Evolutionary conservation across 2,797 vertebrate species (phyloP).

Genomic region (Artibeus lituratus): DNA sequence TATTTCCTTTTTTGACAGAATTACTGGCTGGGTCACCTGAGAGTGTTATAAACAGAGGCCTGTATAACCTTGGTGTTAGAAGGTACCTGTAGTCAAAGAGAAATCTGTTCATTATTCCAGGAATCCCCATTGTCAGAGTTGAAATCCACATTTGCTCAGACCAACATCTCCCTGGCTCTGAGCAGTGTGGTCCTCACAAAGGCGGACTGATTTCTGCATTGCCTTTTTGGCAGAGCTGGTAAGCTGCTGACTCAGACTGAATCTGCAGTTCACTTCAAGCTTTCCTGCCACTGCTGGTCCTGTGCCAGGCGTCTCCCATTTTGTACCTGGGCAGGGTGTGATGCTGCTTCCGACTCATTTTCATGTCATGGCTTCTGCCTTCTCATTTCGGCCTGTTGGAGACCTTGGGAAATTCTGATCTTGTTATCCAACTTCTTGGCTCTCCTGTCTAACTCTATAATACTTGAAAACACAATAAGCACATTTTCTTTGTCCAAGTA

Average conservation of each 20-base stretch:
- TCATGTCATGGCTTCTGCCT: background rate
- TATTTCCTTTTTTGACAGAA: background rate
- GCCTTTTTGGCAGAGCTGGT: background rate
- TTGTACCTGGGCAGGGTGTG: background rate
- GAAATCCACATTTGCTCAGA: background rate
- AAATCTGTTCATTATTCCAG: background rate
- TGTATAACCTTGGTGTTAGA: background rate
- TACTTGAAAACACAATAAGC: background rate
- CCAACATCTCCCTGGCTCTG: background rate
- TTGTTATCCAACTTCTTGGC: background rate
- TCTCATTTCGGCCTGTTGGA: background rate
- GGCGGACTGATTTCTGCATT: background rate
- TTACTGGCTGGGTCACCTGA: background rate
- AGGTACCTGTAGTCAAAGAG: background rate
- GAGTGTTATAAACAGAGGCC: background rate
- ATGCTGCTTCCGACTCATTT: background rate
- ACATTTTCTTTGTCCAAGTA: conserved; percentile 19
- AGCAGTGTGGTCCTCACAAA: background rate
- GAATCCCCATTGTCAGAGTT: background rate
- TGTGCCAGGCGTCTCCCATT: background rate
- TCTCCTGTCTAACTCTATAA: background rate
- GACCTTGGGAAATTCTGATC: background rate
- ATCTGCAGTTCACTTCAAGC: background rate
- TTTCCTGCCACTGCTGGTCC: background rate
- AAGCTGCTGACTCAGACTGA: background rate